Evolutionary conservation across 1,140 invertebrate genomes (phyloP), one percentile per base, ranked within the genome.

Genomic region (Riptortus pedestris): DNA sequence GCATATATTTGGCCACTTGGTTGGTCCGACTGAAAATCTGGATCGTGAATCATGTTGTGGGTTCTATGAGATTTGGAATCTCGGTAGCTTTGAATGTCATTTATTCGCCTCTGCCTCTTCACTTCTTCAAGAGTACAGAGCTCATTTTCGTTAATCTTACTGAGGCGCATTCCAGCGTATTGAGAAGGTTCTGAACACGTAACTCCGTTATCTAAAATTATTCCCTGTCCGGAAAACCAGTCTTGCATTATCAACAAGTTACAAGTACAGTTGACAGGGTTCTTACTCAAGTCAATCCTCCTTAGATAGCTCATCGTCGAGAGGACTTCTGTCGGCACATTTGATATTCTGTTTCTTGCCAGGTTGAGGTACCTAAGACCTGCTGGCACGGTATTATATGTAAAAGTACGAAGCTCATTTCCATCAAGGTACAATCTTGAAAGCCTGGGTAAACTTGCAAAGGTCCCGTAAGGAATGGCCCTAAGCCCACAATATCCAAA

Each of bases 211-310:
- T 67, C 66, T 29, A 71, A 68, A 18, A 67, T 61, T 3, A 66
- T 48, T 16, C 64, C 68, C 43, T 52, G 29, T 11, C 67, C 67
- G 9, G 70, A 71, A 16, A 71, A 62, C 63, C 65, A 65, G 58
- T 70, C 68, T 62, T 71, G 68, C 20, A 71, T 51, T 24, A 67
- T 59, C 29, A 71, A 31, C 20, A 71, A 62, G 38, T 57, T 47
- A 47, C 70, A 71, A n/a, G 68, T 67, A 62, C 70, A 71, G 59
- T 71, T 69, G 24, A 71, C 63, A 1, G 68, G 68, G 51, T 71
- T 71, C 16, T 66, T 63, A 60, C 68, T 68, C 4, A 71, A 33
- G 55, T 69, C 69, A 16, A 71, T 29, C 18, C 57, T 65, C 22
- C 60, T 66, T 12, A 71, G 33, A 18, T 64, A 43, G 22, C 59